Base-by-base conservation (phyloP, 2,113 vertebrate genomes). In the Lycaon pictus region DNA sequence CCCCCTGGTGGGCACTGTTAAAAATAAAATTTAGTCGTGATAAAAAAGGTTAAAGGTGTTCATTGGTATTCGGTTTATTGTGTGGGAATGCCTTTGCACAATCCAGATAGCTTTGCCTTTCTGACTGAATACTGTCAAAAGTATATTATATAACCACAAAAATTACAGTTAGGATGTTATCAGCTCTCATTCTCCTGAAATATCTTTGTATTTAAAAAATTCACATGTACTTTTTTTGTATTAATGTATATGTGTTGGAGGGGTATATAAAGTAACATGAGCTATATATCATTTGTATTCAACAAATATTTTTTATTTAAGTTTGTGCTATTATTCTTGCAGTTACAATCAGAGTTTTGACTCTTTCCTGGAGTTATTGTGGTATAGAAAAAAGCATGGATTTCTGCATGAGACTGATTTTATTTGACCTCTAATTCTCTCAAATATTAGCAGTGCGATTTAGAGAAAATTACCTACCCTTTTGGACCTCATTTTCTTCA, bases 1-100 rank as follows among this genome's bases (percentile, higher is more conserved):
- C 97, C 97, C 97, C 96, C 98, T 98, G 95, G 96, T 98, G 97
- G 96, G 1, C 76, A 95, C 9, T 94, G 27, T 4, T 81, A 92
- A 94, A 95, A 92, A 63, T 88, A 96, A 92, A 84, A 65, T 65
- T 63, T 93, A 77, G 92, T 80, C 93, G 35, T 87, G 74, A 35
- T 74, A 32, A 58, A 56, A 82, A 94, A 93, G 96, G 62, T 86
- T 95, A 95, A 95, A 71, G n/a, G 22, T 90, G 25, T 85, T 93
- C 1, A 15, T 20, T 65, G 62, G 32, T 32, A 43, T 4, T 77
- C n/a, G 13, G 19, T 7, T 37, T 56, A 51, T 19, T 60, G 2
- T n/a, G 2, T 56, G 22, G 53, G 29, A 86, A 88, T 88, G 51
- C 2, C 17, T n/a, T 80, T 79, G 0, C 10, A 72, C 16, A n/a